A percentile compares a stretch with the other conserved stretches of the same genome.
phyloP scores from a whole-genome alignment of 1,140 invertebrate genomes.

The Babylonia areolata region DNA sequence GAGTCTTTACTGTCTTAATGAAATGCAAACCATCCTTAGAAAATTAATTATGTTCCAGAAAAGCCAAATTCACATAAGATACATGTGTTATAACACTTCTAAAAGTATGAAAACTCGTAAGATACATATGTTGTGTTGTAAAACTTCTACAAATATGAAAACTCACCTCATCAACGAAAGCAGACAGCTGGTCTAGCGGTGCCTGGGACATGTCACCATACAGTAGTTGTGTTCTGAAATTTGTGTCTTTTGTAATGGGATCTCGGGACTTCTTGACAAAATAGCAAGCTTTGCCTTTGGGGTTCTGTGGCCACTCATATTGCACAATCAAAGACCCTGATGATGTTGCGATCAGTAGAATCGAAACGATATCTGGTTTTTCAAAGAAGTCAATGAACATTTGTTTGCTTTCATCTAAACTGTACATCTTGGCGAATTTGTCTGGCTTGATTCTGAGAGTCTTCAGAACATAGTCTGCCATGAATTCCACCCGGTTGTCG shows the following conservation, averaged over 20 bases:
- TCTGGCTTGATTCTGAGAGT: slow-evolving; percentile 92
- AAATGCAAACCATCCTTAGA: too few species aligned
- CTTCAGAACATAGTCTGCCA: slow-evolving; percentile 90
- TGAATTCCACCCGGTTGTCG: slow-evolving; percentile 88
- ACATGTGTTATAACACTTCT: too few species aligned
- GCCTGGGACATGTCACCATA: slow-evolving; percentile 92
- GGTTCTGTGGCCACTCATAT: slow-evolving; percentile 83
- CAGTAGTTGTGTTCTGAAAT: slow-evolving; percentile 84
- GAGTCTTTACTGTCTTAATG: too few species aligned
- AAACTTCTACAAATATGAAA: too few species aligned
- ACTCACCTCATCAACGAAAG: slow-evolving; percentile 90
- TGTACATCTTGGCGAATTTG: slow-evolving; percentile 90
- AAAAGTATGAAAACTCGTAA: too few species aligned
- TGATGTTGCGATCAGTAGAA: slow-evolving; percentile 67
- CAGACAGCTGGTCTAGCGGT: slow-evolving; percentile 92
- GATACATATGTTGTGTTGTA: too few species aligned
- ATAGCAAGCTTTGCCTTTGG: slow-evolving; percentile 87
- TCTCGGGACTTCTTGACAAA: slow-evolving; percentile 86
- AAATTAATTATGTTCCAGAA: too few species aligned
- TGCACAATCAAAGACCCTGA: slow-evolving; percentile 66
- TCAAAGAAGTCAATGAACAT: slow-evolving; percentile 90
- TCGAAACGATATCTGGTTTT: slow-evolving; percentile 78
- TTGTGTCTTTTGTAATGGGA: slow-evolving; percentile 84
- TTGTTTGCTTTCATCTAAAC: slow-evolving; percentile 88
- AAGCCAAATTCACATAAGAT: too few species aligned